Conservation (phyloP, 2,888 invertebrate genomes). For the Polietes domitor region DNA sequence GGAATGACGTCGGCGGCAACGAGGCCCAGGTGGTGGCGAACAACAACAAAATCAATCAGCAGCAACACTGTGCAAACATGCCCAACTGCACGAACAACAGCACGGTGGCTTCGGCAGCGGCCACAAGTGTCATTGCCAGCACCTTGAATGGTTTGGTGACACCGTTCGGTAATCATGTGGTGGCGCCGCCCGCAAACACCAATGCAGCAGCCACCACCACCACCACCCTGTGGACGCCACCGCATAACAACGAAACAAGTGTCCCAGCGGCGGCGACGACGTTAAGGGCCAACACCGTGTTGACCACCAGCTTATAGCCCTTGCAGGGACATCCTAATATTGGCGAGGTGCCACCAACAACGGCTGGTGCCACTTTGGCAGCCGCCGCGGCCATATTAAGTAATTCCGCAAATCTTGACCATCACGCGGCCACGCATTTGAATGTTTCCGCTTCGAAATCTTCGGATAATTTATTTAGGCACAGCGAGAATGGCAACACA, state of each 20-base stretch:
- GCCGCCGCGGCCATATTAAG: slow-evolving; percentile 4
- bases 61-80: slow-evolving; percentile 70
- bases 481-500: slow-evolving; percentile 40
- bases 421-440: slow-evolving; percentile 2
- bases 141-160: slow-evolving; percentile 51
- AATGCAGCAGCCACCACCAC: slow-evolving; percentile 46
- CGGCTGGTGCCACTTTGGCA: slow-evolving; percentile 16
- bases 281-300: slow-evolving; percentile 50
- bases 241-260: slow-evolving; percentile 54
- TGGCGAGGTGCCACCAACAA: slow-evolving; percentile 39
- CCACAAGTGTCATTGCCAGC: slow-evolving; percentile 56
- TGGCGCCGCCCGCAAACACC: slow-evolving; percentile 51
- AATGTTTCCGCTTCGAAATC: slow-evolving; percentile 49
- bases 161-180: slow-evolving; percentile 67
- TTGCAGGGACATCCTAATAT: slow-evolving; percentile 40
- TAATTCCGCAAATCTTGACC: neutral
- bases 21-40: slow-evolving; percentile 75
- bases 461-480: slow-evolving; percentile 56
- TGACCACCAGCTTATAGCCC: slow-evolving; percentile 79
- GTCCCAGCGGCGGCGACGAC: slow-evolving; percentile 28
- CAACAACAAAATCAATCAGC: slow-evolving; percentile 80
- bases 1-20: slow-evolving; percentile 65
- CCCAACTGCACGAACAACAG: slow-evolving; percentile 15
- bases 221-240: slow-evolving; percentile 49
- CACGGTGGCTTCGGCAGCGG: slow-evolving; percentile 6